Percentiles rank a stretch among this genome's conserved stretches.
These are phyloP conservation scores for Lutra lutra DNA, from an alignment of 2,797 vertebrate genomes.

Conservation along the genomic window DNA sequence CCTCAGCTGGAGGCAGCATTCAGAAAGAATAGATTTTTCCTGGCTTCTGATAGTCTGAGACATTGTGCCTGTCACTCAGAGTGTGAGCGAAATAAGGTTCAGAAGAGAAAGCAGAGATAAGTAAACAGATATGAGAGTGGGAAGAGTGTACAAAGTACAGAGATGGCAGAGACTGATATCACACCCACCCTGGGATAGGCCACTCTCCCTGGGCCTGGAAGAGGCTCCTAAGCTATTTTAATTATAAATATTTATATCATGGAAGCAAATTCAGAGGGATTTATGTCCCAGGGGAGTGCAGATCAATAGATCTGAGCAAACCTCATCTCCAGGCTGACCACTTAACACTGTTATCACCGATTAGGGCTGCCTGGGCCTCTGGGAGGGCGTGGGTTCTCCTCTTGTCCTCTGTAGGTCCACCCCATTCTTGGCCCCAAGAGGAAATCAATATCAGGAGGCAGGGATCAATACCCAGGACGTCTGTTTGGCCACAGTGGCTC, in stretches of 20 bases:
- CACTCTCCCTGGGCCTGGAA: constrained; percentile 37
- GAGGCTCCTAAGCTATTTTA: constrained; percentile 47
- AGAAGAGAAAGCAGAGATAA: constrained; percentile 22
- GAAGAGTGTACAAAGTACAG: not conserved
- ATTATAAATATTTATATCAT: constrained; percentile 68
- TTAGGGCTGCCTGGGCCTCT: constrained; percentile 69
- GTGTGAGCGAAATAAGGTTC: not conserved
- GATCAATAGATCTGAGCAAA: constrained; percentile 78
- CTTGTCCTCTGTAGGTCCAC: constrained; percentile 63
- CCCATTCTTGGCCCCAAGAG: constrained; percentile 65
- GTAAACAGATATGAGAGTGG: not conserved
- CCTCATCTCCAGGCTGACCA: constrained; percentile 73
- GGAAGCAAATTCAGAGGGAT: constrained; percentile 72
- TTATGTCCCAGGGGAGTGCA: constrained; percentile 64
- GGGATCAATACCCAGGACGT: constrained; percentile 69
- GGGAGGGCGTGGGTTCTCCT: constrained; percentile 58
- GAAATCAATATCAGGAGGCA: constrained; percentile 71
- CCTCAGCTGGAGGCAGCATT: constrained; percentile 50
- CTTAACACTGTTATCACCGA: constrained; percentile 70
- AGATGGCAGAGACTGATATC: not conserved
- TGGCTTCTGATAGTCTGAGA: constrained; percentile 62
- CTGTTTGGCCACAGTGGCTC: constrained; percentile 64
- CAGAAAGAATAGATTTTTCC: constrained; percentile 55
- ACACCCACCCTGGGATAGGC: constrained; percentile 62
- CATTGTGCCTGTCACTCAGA: not conserved